Base-by-base conservation (phyloP, 2,888 invertebrate species). In the Ectemnius cavifrons region DNA sequence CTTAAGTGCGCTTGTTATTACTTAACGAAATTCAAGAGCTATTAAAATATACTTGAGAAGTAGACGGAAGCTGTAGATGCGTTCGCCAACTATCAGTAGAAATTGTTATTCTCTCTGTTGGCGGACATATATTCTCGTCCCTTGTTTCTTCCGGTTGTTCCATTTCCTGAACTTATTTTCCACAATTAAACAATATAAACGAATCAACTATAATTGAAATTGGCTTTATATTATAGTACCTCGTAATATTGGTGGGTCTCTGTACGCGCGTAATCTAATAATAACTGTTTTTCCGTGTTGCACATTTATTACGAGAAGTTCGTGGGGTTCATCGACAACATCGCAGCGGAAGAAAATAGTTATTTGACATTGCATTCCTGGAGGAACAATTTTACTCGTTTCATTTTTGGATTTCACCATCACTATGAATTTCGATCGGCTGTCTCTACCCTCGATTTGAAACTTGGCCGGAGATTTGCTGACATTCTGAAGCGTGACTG, bases 301-400 rank as follows among this genome's bases (percentile, higher is more conserved):
- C 5, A 90, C 91, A 37, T 84, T 87, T 58, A 92, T 78, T 11
- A 83, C 63, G 6, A 91, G 77, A 1, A 67, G 45, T 73, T 92
- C 91, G 49, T 86, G 77, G 1, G 86, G 74, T 70, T 91, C 90
- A 70, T 85, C 81, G 23, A 87, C 84, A 13, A 80, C 76, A 58
- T 90, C 82, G 0, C 91, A 89, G 62, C 78, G 82, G 80, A 91
- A 92, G 1, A 67, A 77, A 2, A 92, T 82, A 4, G 84, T 79
- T 45, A 91, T 87, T 60, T 81, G 85, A 4, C 87, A 73, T 52
- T 82, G 83, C 90, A 92, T 91, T 28, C 92, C 92, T 11, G 92
- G 89, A 0, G 91, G 91, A 14, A 92, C 75, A 75, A 81, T 73
- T 14, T 73, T 71, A 0, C 73, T 82, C 52, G 79, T 69, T 14